Percentiles rank a stretch among this genome's conserved stretches.
Evolutionary conservation across 2,888 invertebrate species (phyloP).

Genomic region (Sinohyriopsis cumingii): DNA sequence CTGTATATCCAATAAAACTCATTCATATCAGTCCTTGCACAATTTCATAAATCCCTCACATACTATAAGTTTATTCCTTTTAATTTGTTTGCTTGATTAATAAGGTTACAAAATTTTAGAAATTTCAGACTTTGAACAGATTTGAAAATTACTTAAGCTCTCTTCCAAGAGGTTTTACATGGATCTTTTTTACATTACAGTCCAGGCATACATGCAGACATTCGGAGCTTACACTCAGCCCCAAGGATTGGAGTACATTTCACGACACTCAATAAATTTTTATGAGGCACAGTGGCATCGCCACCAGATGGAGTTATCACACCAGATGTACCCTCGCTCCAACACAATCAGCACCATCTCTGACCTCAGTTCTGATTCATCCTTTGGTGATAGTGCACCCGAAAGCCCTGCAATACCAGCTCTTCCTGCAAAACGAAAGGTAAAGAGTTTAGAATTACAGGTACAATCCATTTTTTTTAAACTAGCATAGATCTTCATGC

Average conservation of each 20-base stretch:
- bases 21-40: no score
- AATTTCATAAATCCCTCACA: no score
- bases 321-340: slow-evolving; percentile 63
- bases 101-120: no score
- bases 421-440: slow-evolving; percentile 58
- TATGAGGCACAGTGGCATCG: slow-evolving; percentile 77
- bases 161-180: not conserved
- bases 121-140: not conserved
- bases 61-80: no score
- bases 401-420: slow-evolving; percentile 51
- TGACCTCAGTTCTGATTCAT: slow-evolving; percentile 60
- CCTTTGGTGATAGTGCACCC: slow-evolving; percentile 49
- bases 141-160: slow-evolving; percentile 1
- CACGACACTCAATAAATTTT: slow-evolving; percentile 85
- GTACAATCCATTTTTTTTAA: not conserved
- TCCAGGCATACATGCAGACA: slow-evolving; percentile 97
- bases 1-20: no score
- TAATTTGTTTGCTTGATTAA: no score
- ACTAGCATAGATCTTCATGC: not conserved
- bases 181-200: slow-evolving; percentile 69
- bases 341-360: slow-evolving; percentile 68
- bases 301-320: slow-evolving; percentile 69
- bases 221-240: slow-evolving; percentile 86
- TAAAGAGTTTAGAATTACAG: slow-evolving; percentile 8
- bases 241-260: slow-evolving; percentile 83